A percentile compares a stretch with the other conserved stretches of the same genome.
Evolutionary conservation across 1,140 invertebrate genomes (phyloP).

Genomic region (Tetragonula clypearis): DNA sequence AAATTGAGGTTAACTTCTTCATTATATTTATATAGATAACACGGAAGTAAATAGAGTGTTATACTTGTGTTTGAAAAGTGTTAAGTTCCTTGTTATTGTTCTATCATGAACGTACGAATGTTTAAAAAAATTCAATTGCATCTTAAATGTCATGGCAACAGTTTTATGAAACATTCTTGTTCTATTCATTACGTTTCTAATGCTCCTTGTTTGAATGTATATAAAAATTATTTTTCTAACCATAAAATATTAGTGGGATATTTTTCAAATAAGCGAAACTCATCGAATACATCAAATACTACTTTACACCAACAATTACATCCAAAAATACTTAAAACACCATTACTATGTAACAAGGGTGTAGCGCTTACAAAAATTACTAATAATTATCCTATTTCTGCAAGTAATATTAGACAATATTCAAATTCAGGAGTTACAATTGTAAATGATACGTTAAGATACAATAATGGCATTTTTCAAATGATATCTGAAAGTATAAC

Average conservation of each 20-base stretch:
- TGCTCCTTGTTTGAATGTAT: background rate
- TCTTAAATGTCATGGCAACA: background rate
- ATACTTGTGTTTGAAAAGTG: background rate
- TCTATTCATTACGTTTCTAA: background rate
- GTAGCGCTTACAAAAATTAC: background rate
- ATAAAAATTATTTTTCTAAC: background rate
- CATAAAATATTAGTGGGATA: constrained; percentile 10
- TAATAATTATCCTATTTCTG: background rate
- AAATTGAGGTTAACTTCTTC: constrained; percentile 17
- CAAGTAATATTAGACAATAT: constrained; percentile 28
- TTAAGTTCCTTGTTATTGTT: background rate
- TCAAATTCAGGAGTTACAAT: background rate
- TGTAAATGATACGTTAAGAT: background rate
- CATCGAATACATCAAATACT: background rate
- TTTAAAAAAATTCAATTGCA: constrained; percentile 10
- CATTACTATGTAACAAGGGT: background rate
- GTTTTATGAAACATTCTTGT: background rate
- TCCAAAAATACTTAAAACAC: background rate
- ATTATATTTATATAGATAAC: background rate
- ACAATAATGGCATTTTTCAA: constrained; percentile 34
- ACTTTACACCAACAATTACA: background rate
- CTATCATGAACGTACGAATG: constrained; percentile 35
- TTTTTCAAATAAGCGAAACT: background rate
- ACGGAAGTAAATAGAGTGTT: background rate
- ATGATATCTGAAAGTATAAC: constrained; percentile 85